Percentiles rank a stretch among this genome's conserved stretches.
phyloP scores from a whole-genome alignment of 37 sponge, comb jelly and placozoan species.

The Beroe forskalii region DNA sequence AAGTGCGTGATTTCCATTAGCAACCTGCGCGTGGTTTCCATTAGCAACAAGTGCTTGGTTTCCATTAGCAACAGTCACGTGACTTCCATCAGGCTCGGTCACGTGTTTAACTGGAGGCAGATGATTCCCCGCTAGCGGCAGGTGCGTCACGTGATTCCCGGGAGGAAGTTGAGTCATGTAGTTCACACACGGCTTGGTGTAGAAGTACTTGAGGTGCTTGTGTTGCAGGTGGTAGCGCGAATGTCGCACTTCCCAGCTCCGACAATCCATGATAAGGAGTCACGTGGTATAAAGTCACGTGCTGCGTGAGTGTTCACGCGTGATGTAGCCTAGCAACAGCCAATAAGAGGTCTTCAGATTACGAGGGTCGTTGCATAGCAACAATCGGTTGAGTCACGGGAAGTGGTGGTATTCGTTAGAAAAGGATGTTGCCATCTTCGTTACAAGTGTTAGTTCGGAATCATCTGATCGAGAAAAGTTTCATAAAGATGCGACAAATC shows the following conservation, averaged over 20 bases:
- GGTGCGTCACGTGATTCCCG: no score
- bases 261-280: not conserved
- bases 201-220: slow-evolving; percentile 62
- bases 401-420: no score
- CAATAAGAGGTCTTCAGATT: no score
- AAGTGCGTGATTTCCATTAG: not conserved
- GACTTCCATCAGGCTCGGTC: not conserved
- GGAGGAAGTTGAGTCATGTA: not conserved
- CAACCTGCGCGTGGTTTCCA: not conserved
- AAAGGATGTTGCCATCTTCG: no score
- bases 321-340: not conserved
- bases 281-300: not conserved
- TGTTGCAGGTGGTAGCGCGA: slow-evolving; percentile 1
- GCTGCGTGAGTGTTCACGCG: no score
- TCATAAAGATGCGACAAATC: no score
- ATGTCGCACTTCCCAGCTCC: slow-evolving; percentile 47
- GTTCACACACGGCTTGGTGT: not conserved
- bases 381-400: no score
- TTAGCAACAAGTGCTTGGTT: not conserved
- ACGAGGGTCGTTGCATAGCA: no score
- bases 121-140: not conserved
- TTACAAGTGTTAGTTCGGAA: no score
- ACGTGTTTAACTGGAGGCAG: not conserved
- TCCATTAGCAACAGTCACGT: not conserved
- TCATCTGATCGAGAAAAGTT: no score